Base-by-base conservation (phyloP, 2,113 vertebrate species). In the Alethe diademata region DNA sequence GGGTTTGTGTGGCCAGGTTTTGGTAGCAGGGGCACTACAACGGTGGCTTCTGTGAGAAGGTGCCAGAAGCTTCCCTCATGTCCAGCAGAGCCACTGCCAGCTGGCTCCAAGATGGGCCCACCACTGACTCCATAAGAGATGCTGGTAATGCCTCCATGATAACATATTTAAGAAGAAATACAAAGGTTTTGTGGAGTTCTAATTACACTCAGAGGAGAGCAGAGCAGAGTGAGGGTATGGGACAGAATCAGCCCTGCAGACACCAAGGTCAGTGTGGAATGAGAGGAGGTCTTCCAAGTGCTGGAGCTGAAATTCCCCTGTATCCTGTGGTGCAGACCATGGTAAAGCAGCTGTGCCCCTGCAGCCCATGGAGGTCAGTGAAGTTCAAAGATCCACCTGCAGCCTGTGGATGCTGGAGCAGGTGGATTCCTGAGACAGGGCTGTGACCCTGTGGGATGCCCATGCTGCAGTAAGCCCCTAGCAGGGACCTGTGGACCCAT, bases 401-500 rank as follows among this genome's bases (percentile, higher is more conserved):
- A 71, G 42, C 42, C 48, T 20, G 7, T 35, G 25, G 20, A 3
- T 35, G 18, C 51, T 33, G 31, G 35, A 72, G 26, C 20, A 57
- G 33, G 18, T 33, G 58, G 43, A 36, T 50, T 35, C 33, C 51
- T 58, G 51, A 38, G 45, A 33, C 2, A 35, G 29, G 43, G 22
- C 26, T 73, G 50, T 64, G 43, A 50, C 4, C 10, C 51, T 12
- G 12, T 33, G 19, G 22, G 33, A 88, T 12, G 18, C 51, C 26
- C 12, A 5, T 3, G 35, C 22, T 43, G 75, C 43, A 88, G 42
- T 35, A 56, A 23, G 29, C 23, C 13, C n/a, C 28, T 53, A 20
- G 23, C 54, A 45, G 12, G 3, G 24, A 38, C 8, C 23, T 47
- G 29, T 0, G 1, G 29, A 10, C 15, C 42, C 20, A 2, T 10